phyloP scores from a whole-genome alignment of 2,113 vertebrate genomes.

The Ondatra zibethicus region DNA sequence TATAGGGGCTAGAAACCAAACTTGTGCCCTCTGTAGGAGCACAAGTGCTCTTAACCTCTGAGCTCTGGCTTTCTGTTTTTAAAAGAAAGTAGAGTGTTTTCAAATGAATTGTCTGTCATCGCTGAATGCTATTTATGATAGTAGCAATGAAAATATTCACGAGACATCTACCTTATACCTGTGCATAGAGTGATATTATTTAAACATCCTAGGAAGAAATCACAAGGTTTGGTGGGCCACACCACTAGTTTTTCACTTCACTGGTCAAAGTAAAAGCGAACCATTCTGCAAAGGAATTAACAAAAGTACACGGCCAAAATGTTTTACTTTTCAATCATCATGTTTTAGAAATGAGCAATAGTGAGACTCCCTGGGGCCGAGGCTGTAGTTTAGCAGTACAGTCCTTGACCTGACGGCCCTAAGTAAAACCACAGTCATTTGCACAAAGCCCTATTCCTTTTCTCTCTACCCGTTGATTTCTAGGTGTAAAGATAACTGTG shows the following conservation, averaged over 20 bases:
- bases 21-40: neutral
- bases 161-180: neutral
- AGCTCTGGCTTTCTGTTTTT: neutral
- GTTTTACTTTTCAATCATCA: neutral
- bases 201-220: neutral
- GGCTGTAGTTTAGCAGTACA: neutral
- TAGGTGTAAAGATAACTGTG: neutral
- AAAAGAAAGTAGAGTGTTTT: neutral
- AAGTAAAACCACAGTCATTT: neutral
- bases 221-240: neutral
- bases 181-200: neutral
- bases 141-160: slow-evolving; percentile 1
- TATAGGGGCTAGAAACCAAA: neutral
- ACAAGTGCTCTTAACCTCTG: neutral
- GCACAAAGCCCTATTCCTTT: neutral
- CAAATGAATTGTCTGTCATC: neutral
- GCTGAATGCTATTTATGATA: neutral
- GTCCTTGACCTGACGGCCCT: neutral
- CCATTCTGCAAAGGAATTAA: neutral
- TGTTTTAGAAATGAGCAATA: neutral
- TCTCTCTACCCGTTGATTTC: neutral
- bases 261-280: neutral
- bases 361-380: neutral
- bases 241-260: neutral
- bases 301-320: neutral